Evolutionary conservation across 2,113 vertebrate species (phyloP), one percentile per base, ranked within the genome.

Genomic region (Etheostoma cragini): DNA sequence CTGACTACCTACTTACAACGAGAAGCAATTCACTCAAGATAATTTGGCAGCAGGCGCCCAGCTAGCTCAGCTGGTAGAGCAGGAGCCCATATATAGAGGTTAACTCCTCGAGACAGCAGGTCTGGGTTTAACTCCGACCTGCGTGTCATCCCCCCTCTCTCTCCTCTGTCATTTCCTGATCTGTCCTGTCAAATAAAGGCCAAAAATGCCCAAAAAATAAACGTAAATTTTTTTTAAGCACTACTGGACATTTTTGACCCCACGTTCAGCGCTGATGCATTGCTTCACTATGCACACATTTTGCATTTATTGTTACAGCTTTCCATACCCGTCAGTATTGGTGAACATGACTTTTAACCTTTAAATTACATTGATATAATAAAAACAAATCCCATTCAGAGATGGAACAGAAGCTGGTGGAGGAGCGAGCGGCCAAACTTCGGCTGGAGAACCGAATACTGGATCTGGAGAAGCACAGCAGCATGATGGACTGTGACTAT

Each of bases 401-500:
- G 92, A 94, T 98, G 95, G 98, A 99, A 88, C 97, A 97, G 94
- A 99, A 99, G 80, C 96, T 99, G 80, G 88, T 95, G 49, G 97
- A 99, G 88, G 98, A 99, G 81, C 96, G 97, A 77, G 85, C 93
- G 30, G 94, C 96, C 53, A 99, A 99, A 83, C 94, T 97, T 69
- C 96, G 96, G 65, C 95, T 99, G 71, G 98, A 99, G 91, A 99
- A 99, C 92, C 90, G 94, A 16, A 91, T 99, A 61, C 89, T 99
- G 83, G 98, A 99, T 87, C 95, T 96, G 86, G 98, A 99, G 94
- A 99, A 98, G 82, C 96, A 95, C 72, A 96, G 97, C 88, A 99
- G 98, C 64, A 96, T 99, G 95, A 92, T 98, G 85, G 98, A 99
- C 92, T 99, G 98, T 13, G 98, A 99, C 92, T 96, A 98, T 81